Evolutionary conservation across 92 coral and sea anemone species (phyloP).

Genomic region (Bergia sp.): DNA sequence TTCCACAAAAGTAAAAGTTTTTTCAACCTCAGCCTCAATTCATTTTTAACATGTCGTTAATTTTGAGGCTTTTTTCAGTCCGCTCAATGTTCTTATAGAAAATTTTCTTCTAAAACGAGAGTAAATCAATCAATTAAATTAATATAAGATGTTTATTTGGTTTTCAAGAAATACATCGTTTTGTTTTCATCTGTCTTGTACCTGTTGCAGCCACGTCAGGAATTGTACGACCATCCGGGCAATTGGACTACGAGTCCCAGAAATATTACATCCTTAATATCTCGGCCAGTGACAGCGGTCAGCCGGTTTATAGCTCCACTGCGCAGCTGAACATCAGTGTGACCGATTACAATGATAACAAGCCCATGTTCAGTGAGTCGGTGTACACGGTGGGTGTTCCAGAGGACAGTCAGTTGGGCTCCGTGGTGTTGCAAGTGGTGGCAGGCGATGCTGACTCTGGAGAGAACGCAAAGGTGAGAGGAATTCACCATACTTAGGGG

Average conservation of each 20-base stretch:
- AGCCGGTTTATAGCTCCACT: constrained; percentile 65
- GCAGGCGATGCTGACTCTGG: constrained; percentile 85
- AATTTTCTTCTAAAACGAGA: too few species aligned
- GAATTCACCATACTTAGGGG: too few species aligned
- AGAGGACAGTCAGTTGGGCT: constrained; percentile 68
- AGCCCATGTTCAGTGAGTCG: constrained; percentile 71
- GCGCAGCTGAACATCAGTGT: constrained; percentile 73
- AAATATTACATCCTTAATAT: constrained; percentile 83
- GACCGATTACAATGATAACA: constrained; percentile 91
- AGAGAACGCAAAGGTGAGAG: constrained; percentile 67
- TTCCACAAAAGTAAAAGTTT: too few species aligned
- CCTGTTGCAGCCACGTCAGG: constrained; percentile 78
- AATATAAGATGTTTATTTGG: neutral
- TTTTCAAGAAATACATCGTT: neutral
- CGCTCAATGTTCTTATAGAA: too few species aligned
- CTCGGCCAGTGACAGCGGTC: constrained; percentile 84
- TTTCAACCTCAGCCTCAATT: too few species aligned
- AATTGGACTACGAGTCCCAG: constrained; percentile 83
- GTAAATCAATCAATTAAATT: neutral
- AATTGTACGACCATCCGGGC: constrained; percentile 89
- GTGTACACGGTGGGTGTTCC: constrained; percentile 65
- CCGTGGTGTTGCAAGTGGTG: constrained; percentile 50
- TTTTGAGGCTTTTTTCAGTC: too few species aligned
- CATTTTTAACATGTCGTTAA: too few species aligned
- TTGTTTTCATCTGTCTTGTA: neutral